A percentile compares a stretch with the other conserved stretches of the same genome.
Evolutionary conservation across 1,140 invertebrate species (phyloP).

Genomic region (Drosophila grimshawi): DNA sequence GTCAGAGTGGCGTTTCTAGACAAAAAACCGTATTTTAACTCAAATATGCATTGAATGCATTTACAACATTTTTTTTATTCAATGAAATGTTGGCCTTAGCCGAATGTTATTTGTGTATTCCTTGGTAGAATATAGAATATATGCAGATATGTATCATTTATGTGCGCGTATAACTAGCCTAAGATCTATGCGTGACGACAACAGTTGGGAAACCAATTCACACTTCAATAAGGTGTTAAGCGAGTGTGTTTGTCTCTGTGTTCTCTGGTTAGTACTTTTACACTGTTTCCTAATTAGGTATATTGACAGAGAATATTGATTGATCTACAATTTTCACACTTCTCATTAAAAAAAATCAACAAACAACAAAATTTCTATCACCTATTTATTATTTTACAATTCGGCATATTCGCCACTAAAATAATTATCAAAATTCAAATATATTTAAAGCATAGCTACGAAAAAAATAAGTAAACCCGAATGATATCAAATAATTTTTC

Average conservation of each 20-base stretch:
- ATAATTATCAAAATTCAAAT: too few species aligned
- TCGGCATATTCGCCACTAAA: too few species aligned
- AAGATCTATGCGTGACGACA: conserved; percentile 19
- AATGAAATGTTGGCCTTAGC: conserved; percentile 45
- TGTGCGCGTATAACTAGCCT: conserved; percentile 13
- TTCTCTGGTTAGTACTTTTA: background rate
- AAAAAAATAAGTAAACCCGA: too few species aligned
- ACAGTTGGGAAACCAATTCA: conserved; percentile 28
- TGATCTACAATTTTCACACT: too few species aligned
- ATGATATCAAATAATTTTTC: too few species aligned
- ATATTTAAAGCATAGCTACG: too few species aligned
- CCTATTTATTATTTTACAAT: too few species aligned
- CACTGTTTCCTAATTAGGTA: background rate
- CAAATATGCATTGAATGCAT: conserved; percentile 38
- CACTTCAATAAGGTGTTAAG: conserved; percentile 2
- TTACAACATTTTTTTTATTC: conserved; percentile 38
- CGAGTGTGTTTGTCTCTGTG: background rate
- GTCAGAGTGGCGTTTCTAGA: conserved; percentile 27
- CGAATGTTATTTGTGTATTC: conserved; percentile 12
- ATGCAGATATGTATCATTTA: too few species aligned
- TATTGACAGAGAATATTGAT: background rate
- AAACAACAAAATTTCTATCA: too few species aligned
- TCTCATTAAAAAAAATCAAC: too few species aligned
- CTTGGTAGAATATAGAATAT: conserved; percentile 8
- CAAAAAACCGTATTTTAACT: background rate